Conservation (phyloP, 2,888 invertebrate genomes). For the Therioaphis trifolii region DNA sequence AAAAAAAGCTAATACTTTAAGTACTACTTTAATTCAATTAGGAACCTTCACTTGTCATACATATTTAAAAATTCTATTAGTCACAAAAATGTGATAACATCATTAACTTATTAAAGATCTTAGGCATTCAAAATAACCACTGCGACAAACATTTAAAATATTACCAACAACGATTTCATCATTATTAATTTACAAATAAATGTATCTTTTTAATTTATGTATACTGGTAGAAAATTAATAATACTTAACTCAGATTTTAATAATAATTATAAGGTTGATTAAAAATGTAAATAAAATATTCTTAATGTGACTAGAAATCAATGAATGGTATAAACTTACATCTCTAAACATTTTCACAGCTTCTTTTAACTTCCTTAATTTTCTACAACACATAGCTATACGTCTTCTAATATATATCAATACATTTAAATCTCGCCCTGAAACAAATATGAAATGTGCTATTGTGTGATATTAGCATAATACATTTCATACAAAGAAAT, state of each 20-base stretch:
- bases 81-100: too few species aligned
- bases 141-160: not conserved
- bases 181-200: too few species aligned
- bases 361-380: slow-evolving; percentile 92
- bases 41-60: slow-evolving; percentile 21
- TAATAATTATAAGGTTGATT: too few species aligned
- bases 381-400: slow-evolving; percentile 96
- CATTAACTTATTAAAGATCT: not conserved
- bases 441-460: slow-evolving; percentile 64
- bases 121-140: not conserved
- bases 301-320: not conserved
- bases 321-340: slow-evolving; percentile 69
- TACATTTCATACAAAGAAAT: not conserved
- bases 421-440: slow-evolving; percentile 90
- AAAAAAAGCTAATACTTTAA: not conserved
- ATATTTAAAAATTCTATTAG: not conserved
- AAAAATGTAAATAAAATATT: not conserved
- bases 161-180: not conserved
- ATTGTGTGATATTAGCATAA: not conserved
- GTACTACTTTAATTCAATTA: not conserved
- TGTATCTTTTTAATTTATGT: too few species aligned
- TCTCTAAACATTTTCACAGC: slow-evolving; percentile 97
- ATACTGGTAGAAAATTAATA: too few species aligned
- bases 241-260: too few species aligned
- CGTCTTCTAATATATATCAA: slow-evolving; percentile 93